Base-by-base conservation (phyloP, 2,113 vertebrate species). In the Nibea coibor region DNA sequence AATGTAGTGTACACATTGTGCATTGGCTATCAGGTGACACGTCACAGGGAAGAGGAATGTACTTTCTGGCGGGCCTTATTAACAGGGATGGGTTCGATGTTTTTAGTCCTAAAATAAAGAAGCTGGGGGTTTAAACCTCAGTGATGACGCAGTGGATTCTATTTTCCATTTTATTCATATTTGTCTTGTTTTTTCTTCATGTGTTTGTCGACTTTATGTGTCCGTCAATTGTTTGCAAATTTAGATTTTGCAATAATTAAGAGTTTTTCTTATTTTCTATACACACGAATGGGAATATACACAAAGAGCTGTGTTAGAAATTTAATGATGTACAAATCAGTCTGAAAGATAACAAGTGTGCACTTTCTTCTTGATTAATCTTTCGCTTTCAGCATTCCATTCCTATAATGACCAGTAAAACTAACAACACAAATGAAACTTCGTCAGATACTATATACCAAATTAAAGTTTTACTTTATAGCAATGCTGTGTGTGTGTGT, bases 381-480 rank as follows among this genome's bases (percentile, higher is more conserved):
- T 83, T 47, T 62, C 75, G 87, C 86, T 90, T 89, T 82, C 78
- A 89, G 75, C 88, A 84, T 88, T 92, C 81, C 89, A 90, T 83
- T 70, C 64, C 53, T 92, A 87, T 92, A 86, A 72, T 73, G 84
- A 88, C 58, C 80, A 76, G 72, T 74, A 15, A 67, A 84, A 84
- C 76, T 84, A 90, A 82, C 81, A 81, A 84, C 77, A 66, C 61
- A 86, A 75, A 74, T 89, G 72, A 90, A 84, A 80, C 65, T 50
- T 82, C 26, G 48, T 85, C 81, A 87, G 74, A 85, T 89, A 85
- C 35, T 82, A 84, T 81, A 87, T 91, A 88, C 65, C 56, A 84
- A 88, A 95, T 93, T 92, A 95, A 95, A 94, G 82, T 83, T 94
- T 89, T 88, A 89, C 91, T 93, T 94, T 92, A 80, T 91, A 86